Percentiles rank a stretch among this genome's conserved stretches.
These are phyloP conservation scores for Byasa hedistus DNA, from an alignment of 2,888 invertebrate genomes.

Conservation along the genomic window DNA sequence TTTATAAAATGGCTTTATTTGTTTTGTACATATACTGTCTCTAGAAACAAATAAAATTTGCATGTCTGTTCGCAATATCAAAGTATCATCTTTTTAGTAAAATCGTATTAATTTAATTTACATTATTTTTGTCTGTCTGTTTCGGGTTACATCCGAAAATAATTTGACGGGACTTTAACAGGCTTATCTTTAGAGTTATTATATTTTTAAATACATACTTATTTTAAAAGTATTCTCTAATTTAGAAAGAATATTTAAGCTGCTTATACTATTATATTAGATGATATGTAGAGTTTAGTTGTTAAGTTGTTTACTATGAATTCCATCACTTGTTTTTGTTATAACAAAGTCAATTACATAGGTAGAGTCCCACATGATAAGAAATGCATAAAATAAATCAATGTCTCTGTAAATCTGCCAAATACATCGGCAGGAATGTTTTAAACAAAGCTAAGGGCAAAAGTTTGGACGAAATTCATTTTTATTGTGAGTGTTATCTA, in stretches of 20 bases:
- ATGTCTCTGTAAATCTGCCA: constrained; percentile 5
- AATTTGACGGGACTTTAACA: no score
- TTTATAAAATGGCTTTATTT: background rate
- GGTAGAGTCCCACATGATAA: background rate
- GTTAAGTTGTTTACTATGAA: background rate
- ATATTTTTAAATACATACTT: no score
- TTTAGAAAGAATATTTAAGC: background rate
- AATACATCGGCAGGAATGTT: constrained; percentile 16
- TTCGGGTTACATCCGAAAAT: no score
- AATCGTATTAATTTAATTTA: no score
- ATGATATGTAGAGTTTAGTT: background rate
- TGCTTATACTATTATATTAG: background rate
- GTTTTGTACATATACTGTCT: no score
- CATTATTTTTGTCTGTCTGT: no score
- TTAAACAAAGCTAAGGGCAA: constrained; percentile 17
- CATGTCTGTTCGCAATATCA: no score
- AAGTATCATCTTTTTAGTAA: no score
- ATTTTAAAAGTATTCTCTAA: no score
- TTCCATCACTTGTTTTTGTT: background rate
- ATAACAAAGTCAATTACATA: background rate
- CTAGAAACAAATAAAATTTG: no score
- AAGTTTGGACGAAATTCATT: constrained; percentile 59
- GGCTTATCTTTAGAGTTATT: no score
- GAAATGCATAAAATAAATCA: constrained; percentile 29
- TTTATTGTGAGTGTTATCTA: constrained; percentile 71